Evolutionary conservation across 2,888 invertebrate genomes (phyloP).

Genomic region (Cremastinae sp.): DNA sequence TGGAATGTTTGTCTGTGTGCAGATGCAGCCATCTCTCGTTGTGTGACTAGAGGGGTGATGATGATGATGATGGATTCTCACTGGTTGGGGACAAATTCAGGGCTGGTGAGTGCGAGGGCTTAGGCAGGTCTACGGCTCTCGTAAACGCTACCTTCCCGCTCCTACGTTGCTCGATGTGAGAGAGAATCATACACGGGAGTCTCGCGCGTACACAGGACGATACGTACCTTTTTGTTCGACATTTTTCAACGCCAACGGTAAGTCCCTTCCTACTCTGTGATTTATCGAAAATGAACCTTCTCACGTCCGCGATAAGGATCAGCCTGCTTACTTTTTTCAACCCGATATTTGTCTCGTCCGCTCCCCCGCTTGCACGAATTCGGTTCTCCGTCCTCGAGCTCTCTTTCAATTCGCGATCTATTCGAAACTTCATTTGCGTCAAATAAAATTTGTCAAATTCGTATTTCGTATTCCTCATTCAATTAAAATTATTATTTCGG

Average conservation of each 20-base stretch:
- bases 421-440: too few relatives aligned
- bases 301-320: slow-evolving; percentile 9
- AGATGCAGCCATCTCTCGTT: slow-evolving; percentile 81
- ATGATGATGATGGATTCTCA: slow-evolving; percentile 65
- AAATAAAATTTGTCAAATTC: too few relatives aligned
- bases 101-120: slow-evolving; percentile 74
- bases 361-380: too few relatives aligned
- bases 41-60: slow-evolving; percentile 78
- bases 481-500: too few relatives aligned
- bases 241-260: slow-evolving; percentile 61
- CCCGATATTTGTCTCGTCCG: too few relatives aligned
- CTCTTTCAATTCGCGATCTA: too few relatives aligned
- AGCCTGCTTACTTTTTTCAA: too few relatives aligned
- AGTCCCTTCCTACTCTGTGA: slow-evolving; percentile 60
- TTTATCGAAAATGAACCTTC: slow-evolving; percentile 24
- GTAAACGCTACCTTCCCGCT: slow-evolving; percentile 51
- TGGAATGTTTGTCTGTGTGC: slow-evolving; percentile 82
- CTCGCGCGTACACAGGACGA: slow-evolving; percentile 37
- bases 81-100: slow-evolving; percentile 72
- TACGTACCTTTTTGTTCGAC: slow-evolving; percentile 54
- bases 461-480: too few relatives aligned
- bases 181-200: slow-evolving; percentile 20
- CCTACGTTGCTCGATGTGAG: slow-evolving; percentile 29
- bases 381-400: too few relatives aligned
- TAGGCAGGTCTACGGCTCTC: slow-evolving; percentile 77